Evolutionary conservation across 2,113 vertebrate genomes (phyloP), one percentile per base, ranked within the genome.

Genomic region (Equus przewalskii): DNA sequence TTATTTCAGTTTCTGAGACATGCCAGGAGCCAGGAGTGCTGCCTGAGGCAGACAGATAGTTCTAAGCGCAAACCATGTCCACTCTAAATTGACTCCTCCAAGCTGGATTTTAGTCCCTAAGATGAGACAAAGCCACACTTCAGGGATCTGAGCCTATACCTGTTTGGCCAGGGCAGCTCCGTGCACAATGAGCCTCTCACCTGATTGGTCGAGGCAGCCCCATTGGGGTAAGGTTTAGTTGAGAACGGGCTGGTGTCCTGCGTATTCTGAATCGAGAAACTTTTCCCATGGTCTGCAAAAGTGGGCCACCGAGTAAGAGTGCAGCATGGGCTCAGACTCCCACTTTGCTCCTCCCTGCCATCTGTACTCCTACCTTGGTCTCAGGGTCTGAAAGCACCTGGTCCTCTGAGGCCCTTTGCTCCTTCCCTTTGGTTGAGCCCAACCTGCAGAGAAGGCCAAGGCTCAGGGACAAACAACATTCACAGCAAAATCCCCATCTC

Each of bases 211-310:
- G 99, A 93, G 99, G 99, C 60, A 99, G 98, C 28, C 99, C 99
- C 99, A 99, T 99, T 5, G 99, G 99, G 0, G 99, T 99, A 67
- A 99, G 99, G 97, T 99, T 99, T 96, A 98, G 98, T 82, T 99
- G 99, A 65, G 99, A 98, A 97, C 99, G 99, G 51, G 98, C 98
- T 12, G 99, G 98, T 10, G 99, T 98, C 97, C 98, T 99, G 41
- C 99, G 98, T 96, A 99, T 99, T 96, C 99, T 98, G 94, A 99
- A 99, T 76, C 98, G 98, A 12, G 99, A 99, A 81, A 99, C 99
- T 58, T 99, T 99, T 65, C 99, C 99, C 73, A 96, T 95, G 54
- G 98, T 97, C 89, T 98, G 98, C 5, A 97, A 95, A 91, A 98
- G 98, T 22, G 64, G 73, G 49, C 51, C 62, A 89, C 89, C 86